These are phyloP conservation scores for Hyla sarda DNA, from an alignment of 2,113 vertebrate genomes.

Conservation along the genomic window DNA sequence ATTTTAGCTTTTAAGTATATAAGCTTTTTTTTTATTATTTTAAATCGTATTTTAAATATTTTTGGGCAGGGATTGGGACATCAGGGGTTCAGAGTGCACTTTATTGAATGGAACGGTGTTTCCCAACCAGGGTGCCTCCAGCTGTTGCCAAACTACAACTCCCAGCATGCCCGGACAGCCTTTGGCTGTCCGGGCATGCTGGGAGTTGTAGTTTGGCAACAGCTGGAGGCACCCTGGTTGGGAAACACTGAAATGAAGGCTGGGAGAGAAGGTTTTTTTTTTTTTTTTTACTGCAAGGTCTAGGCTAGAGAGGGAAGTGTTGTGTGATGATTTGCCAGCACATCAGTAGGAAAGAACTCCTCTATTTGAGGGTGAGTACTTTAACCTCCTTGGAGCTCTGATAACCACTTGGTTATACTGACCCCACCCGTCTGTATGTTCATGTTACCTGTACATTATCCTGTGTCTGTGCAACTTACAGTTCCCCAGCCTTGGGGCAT, in stretches of 20 bases:
- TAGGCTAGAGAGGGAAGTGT: conserved; percentile 19
- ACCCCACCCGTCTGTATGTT: conserved; percentile 32
- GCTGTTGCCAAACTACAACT: too few species aligned
- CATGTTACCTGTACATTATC: conserved; percentile 55
- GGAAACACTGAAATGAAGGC: too few species aligned
- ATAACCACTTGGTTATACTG: conserved; percentile 28
- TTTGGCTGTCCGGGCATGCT: too few species aligned
- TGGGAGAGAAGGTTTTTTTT: not conserved
- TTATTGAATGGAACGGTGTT: conserved; percentile 49
- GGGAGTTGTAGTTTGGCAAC: too few species aligned
- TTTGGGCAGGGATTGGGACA: conserved; percentile 54
- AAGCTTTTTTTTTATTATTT: conserved; percentile 50
- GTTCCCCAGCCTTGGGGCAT: conserved; percentile 47
- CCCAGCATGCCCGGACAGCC: too few species aligned
- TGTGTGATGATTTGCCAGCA: conserved; percentile 9
- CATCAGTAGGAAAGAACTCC: not conserved
- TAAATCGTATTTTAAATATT: conserved; percentile 56
- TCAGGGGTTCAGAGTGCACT: conserved; percentile 63
- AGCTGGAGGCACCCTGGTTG: too few species aligned
- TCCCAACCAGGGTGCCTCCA: too few species aligned
- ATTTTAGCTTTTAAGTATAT: conserved; percentile 56
- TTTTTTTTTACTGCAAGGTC: conserved; percentile 24
- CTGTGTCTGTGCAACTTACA: conserved; percentile 57
- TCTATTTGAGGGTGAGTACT: conserved; percentile 13
- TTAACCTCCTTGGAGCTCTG: conserved; percentile 36